Base-by-base conservation (phyloP, 2,113 vertebrate species). In the Myocastor coypus region DNA sequence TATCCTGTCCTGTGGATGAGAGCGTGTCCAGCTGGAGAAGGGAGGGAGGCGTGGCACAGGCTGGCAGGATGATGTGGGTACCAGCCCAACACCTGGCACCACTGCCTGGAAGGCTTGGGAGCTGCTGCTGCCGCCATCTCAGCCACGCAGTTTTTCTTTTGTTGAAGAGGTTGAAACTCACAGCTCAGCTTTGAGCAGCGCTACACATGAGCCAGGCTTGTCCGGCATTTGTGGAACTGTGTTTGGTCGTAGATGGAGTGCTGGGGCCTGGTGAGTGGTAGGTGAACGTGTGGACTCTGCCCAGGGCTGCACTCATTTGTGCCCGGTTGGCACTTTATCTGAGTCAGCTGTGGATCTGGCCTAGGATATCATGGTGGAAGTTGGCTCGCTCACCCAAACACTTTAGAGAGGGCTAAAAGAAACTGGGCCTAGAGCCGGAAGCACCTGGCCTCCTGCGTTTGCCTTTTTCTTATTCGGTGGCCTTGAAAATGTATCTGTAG, bases 41-140 rank as follows among this genome's bases (percentile, higher is more conserved):
- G 17, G 84, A 92, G 81, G 87, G 86, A 87, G 46, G 42, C 89
- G 82, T 87, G 89, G 83, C 78, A 13, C 2, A 16, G 22, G 20
- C 50, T 85, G 64, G 59, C 71, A 87, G 64, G 80, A 83, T 40
- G 34, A 37, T 32, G 19, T 89, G 82, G 63, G 12, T 34, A 11
- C 34, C 28, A 92, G 80, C 90, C 80, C 94, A 50, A 94, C 75
- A 30, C 92, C 77, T 94, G 92, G 83, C 80, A 75, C 71, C 66
- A 20, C 84, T 64, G 50, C 91, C 87, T 63, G 8, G 0, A 89
- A 89, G 91, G 83, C 63, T 68, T 66, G 78, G 80, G 68, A 95
- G 90, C 73, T 46, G n/a, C 73, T 86, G 73, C n/a, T 66, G 46
- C 46, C 8, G 46, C 88, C 73, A 94, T 85, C 82, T 95, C 85